phyloP scores from a whole-genome alignment of 2,113 vertebrate species.

The Antechinus stuartii region DNA sequence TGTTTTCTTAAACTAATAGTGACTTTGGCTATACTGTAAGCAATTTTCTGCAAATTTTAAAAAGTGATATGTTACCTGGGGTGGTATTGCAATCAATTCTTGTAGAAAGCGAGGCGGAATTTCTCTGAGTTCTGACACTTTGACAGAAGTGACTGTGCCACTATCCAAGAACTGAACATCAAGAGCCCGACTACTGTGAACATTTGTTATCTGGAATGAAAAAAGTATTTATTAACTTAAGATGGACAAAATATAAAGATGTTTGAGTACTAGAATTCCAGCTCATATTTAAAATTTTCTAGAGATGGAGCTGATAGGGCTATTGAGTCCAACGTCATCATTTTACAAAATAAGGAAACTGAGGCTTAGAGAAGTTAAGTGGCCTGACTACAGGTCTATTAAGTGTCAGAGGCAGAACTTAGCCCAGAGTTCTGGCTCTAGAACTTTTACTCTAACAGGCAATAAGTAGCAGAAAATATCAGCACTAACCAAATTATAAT shows the following conservation, averaged over 20 bases:
- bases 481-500: background rate
- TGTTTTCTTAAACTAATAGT: background rate
- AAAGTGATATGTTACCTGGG: constrained; percentile 87
- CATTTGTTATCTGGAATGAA: constrained; percentile 89
- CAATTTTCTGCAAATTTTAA: background rate
- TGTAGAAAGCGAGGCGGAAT: constrained; percentile 89
- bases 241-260: background rate
- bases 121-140: constrained; percentile 93
- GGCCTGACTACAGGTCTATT: background rate
- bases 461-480: constrained; percentile 19
- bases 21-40: background rate
- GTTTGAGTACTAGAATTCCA: background rate
- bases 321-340: background rate
- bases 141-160: constrained; percentile 90
- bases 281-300: background rate
- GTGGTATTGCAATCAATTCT: constrained; percentile 89
- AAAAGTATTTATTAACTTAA: constrained; percentile 13
- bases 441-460: background rate
- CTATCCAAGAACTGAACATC: constrained; percentile 92
- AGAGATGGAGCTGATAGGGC: background rate
- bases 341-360: background rate
- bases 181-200: constrained; percentile 90
- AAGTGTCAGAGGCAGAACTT: background rate
- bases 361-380: background rate
- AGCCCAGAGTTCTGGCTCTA: background rate